Percentiles rank a stretch among this genome's conserved stretches.
These are phyloP conservation scores for Spheniscus mendiculus DNA, from an alignment of 2,113 vertebrate species.

Conservation along the genomic window DNA sequence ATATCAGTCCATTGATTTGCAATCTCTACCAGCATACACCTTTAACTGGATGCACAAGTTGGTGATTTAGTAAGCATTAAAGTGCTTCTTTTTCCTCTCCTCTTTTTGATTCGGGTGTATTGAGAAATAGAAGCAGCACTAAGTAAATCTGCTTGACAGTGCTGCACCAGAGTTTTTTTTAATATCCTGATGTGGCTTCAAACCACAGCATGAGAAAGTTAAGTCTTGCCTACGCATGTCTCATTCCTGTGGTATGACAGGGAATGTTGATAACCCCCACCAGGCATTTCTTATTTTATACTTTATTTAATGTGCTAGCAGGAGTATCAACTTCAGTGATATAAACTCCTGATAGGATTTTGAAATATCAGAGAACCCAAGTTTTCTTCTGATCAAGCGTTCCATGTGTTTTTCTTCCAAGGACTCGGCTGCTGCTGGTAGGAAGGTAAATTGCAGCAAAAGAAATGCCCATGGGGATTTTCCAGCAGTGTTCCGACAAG, in stretches of 20 bases:
- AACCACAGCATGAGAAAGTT: background rate
- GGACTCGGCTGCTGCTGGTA: background rate
- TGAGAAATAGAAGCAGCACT: background rate
- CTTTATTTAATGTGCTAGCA: background rate
- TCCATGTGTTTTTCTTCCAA: background rate
- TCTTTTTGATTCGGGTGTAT: background rate
- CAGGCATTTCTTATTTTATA: background rate
- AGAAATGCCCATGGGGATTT: background rate
- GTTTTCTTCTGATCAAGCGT: background rate
- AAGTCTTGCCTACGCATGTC: accelerated
- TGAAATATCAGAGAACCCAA: background rate
- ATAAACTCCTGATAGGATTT: background rate
- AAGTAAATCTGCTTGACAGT: background rate
- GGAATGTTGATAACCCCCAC: background rate
- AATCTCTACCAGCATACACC: background rate
- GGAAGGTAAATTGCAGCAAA: background rate
- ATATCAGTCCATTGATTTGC: background rate
- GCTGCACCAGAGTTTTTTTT: background rate
- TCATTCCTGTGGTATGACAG: background rate
- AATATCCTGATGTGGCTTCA: background rate
- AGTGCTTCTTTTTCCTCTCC: background rate
- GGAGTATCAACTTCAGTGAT: background rate
- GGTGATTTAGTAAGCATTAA: background rate
- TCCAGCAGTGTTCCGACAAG: background rate
- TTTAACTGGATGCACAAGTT: background rate